phyloP scores from a whole-genome alignment of 2,113 vertebrate species.

The Callipepla squamata region DNA sequence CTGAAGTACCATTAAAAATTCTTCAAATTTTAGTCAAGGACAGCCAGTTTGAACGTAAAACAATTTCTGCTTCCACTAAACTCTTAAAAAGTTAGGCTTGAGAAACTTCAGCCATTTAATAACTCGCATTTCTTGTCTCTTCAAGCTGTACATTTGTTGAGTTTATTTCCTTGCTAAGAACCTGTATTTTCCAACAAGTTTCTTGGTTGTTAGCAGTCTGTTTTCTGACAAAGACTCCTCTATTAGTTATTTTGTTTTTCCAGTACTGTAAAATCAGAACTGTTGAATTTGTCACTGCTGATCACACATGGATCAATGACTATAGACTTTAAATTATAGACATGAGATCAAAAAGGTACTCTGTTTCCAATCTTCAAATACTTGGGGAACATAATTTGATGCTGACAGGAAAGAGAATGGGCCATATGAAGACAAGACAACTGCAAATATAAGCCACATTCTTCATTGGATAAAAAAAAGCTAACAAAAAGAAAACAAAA shows the following conservation, averaged over 20 bases:
- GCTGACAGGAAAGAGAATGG: not conserved
- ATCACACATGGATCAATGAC: not conserved
- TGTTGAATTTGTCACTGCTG: not conserved
- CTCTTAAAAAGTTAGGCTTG: not conserved
- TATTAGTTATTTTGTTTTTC: not conserved
- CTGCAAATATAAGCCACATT: not conserved
- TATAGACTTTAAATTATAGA: not conserved
- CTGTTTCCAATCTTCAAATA: not conserved
- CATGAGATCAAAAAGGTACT: not conserved
- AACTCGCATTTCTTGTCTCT: not conserved
- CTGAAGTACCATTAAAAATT: conserved; percentile 4
- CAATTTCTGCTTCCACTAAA: not conserved
- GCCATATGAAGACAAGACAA: not conserved
- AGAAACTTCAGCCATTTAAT: conserved; percentile 8
- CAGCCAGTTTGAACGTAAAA: not conserved
- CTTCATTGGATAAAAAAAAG: not conserved
- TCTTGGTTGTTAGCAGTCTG: not conserved
- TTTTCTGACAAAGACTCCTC: not conserved
- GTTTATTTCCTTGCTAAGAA: not conserved
- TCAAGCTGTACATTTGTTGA: not conserved
- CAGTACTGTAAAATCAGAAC: not conserved
- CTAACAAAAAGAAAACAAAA: not conserved
- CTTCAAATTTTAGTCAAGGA: not conserved
- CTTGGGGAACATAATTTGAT: not conserved
- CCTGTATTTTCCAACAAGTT: not conserved